These are phyloP conservation scores for Paradisaea rubra DNA, from an alignment of 2,113 vertebrate species.

Conservation along the genomic window DNA sequence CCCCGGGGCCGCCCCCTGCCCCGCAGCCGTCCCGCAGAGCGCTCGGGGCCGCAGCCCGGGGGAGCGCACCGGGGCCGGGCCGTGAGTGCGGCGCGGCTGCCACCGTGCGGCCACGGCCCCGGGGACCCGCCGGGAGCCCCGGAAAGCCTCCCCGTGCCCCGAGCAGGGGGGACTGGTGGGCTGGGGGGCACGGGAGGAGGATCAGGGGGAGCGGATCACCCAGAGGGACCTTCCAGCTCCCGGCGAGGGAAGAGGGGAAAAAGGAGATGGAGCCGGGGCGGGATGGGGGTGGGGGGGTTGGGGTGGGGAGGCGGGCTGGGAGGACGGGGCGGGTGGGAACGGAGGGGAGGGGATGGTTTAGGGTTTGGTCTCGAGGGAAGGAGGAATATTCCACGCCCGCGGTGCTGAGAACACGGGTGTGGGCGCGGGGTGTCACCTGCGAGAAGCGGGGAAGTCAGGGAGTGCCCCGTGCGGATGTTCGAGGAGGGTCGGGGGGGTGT, in stretches of 20 bases:
- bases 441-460: background rate
- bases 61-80: background rate
- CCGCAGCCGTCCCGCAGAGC: background rate
- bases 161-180: too few relatives aligned
- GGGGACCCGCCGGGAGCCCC: background rate
- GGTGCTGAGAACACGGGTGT: background rate
- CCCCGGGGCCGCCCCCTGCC: background rate
- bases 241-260: too few relatives aligned
- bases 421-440: background rate
- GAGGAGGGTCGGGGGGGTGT: background rate
- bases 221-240: too few relatives aligned
- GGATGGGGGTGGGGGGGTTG: too few relatives aligned
- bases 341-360: too few relatives aligned
- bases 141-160: too few relatives aligned
- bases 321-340: too few relatives aligned
- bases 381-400: background rate
- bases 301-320: too few relatives aligned
- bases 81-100: conserved; percentile 47
- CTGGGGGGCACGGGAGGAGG: too few relatives aligned
- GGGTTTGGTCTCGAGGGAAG: background rate
- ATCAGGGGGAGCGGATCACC: too few relatives aligned
- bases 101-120: conserved; percentile 54
- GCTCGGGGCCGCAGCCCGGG: background rate
- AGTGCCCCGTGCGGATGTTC: background rate
- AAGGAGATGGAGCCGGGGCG: too few relatives aligned